Evolutionary conservation across 2,888 invertebrate genomes (phyloP).

Genomic region (Cataglyphis livida): DNA sequence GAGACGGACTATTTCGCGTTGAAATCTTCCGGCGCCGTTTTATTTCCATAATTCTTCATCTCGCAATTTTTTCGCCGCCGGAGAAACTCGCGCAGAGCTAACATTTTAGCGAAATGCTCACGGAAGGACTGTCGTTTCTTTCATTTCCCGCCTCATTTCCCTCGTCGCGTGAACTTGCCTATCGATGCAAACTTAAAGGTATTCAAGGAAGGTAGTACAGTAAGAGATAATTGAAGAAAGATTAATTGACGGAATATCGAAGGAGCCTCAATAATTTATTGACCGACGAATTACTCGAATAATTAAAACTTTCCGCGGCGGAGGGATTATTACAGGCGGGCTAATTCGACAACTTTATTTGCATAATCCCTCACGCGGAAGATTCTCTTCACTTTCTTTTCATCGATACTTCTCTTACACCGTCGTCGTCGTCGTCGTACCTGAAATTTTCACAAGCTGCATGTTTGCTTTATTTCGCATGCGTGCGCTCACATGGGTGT

Average conservation of each 20-base stretch:
- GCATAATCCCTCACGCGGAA: slow-evolving; percentile 38
- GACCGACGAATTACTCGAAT: slow-evolving; percentile 46
- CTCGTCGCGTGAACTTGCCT: slow-evolving; percentile 10
- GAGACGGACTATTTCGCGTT: slow-evolving; percentile 33
- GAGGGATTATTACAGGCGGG: slow-evolving; percentile 30
- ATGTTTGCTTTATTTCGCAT: slow-evolving; percentile 23
- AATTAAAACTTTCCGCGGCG: slow-evolving; percentile 50
- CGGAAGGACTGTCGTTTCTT: slow-evolving; percentile 39
- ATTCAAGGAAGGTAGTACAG: slow-evolving; percentile 23
- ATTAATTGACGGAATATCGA: slow-evolving; percentile 55
- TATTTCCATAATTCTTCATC: slow-evolving; percentile 70
- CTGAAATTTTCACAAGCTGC: slow-evolving; percentile 35
- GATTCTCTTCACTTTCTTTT: neutral
- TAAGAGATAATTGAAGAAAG: slow-evolving; percentile 47
- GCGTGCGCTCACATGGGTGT: neutral
- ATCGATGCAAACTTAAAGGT: slow-evolving; percentile 4
- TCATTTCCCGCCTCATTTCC: slow-evolving; percentile 48
- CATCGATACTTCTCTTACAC: neutral
- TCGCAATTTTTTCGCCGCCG: slow-evolving; percentile 28
- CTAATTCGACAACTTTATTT: slow-evolving; percentile 46
- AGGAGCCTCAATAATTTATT: slow-evolving; percentile 49
- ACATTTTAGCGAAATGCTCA: slow-evolving; percentile 38
- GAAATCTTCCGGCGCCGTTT: slow-evolving; percentile 39
- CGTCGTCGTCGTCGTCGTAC: too few species aligned
- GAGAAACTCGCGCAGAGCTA: slow-evolving; percentile 8